Evolutionary conservation across 2,888 invertebrate species (phyloP), one percentile per base, ranked within the genome.

Genomic region (Ochropleura leucogaster): DNA sequence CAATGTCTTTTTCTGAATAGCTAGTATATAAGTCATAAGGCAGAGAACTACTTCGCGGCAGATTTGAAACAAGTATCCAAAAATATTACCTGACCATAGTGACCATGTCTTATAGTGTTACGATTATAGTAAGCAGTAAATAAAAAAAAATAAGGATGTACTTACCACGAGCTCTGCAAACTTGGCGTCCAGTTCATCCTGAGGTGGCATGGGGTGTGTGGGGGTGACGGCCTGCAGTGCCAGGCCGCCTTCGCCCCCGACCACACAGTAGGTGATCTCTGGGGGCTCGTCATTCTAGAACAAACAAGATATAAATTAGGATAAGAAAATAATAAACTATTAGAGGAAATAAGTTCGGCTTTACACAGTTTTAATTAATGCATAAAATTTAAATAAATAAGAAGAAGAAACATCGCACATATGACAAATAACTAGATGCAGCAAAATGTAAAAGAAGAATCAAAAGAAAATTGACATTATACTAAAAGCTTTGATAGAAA

Each of bases 231-330:
- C 98, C 95, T 99, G 98, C 88, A 99, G 96, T 83, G 98, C 98
- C 91, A 98, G 97, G 9, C 98, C 98, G 16, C 98, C 98, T 80
- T 98, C 98, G 87, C 98, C 98, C 90, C 99, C 99, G 92, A 99
- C 98, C 93, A 99, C 98, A 94, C 99, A 99, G 95, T 98, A 98
- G 67, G 98, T 98, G 94, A 99, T 99, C 97, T 99, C 99, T 80
- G 99, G 99, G 20, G 99, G 99, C 94, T 99, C 99, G 93, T 99
- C 98, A 97, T 98, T 98, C 98, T 98, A 96, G 0, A 97, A 97
- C 30, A 79, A 73, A 69, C 0, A 51, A 14, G 0, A 67, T 9
- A 53, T 8, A 14, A 1, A 30, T 72, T 53, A 70, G 20, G n/a
- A 46, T 40, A 18, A 30, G 4, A 18, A 46, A 18, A 8, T 30